These are phyloP conservation scores for Corythornis leucogaster DNA, from an alignment of 2,797 vertebrate species.

Conservation along the genomic window DNA sequence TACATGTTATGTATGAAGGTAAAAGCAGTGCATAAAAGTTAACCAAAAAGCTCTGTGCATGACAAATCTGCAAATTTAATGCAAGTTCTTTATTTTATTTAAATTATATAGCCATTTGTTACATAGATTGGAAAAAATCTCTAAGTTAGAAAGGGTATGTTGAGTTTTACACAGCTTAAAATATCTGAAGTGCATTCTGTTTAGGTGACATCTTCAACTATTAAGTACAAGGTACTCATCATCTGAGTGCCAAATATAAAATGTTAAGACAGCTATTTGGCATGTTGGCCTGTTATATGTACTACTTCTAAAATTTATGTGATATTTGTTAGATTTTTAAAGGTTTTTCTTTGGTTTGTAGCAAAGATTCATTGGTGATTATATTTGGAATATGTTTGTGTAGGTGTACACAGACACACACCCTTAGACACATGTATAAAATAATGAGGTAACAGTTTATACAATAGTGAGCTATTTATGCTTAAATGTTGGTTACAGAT, in stretches of 20 bases:
- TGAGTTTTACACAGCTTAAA: background rate
- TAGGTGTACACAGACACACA: background rate
- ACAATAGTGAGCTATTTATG: background rate
- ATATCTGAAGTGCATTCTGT: constrained; percentile 10
- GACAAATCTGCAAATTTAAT: background rate
- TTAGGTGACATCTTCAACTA: background rate
- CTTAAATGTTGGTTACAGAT: background rate
- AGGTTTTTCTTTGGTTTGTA: background rate
- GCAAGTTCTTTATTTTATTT: background rate
- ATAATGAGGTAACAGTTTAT: background rate
- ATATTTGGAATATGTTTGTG: background rate
- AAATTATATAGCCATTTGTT: background rate
- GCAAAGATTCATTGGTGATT: background rate
- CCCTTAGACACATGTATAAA: background rate
- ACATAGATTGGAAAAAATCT: background rate
- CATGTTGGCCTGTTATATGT: background rate
- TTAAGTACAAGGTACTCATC: background rate
- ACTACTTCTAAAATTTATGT: background rate
- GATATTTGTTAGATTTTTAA: background rate
- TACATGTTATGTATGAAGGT: background rate
- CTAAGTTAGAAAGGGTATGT: background rate
- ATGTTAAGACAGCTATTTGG: constrained; percentile 8
- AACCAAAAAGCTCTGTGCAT: background rate
- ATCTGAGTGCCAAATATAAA: background rate
- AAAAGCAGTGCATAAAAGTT: background rate